phyloP scores from a whole-genome alignment of 2,888 invertebrate species.

The Luperina nickerlii region DNA sequence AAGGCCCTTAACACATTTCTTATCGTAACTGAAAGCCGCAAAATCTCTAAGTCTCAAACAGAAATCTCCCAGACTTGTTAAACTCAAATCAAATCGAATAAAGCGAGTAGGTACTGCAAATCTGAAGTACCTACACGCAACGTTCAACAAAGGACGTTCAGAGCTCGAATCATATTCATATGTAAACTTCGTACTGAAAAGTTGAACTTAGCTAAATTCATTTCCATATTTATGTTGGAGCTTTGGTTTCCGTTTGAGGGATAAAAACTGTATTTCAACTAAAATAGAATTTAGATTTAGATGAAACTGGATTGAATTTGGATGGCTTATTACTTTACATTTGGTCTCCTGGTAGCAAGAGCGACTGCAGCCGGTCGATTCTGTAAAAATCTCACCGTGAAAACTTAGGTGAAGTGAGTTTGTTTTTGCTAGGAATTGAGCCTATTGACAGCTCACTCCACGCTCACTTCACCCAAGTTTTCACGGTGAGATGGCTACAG shows the following conservation, averaged over 20 bases:
- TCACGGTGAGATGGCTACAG: too few relatives aligned
- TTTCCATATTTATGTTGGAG: constrained; percentile 47
- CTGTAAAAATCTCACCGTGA: too few relatives aligned
- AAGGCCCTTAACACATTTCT: neutral
- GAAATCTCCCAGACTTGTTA: neutral
- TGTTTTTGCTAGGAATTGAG: too few relatives aligned
- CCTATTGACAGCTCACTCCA: too few relatives aligned
- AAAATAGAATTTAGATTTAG: neutral
- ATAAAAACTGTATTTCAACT: constrained; percentile 21
- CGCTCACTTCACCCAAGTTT: too few relatives aligned
- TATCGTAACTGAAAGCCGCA: neutral
- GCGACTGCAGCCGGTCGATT: neutral
- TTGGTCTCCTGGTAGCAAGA: neutral
- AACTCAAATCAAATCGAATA: constrained; percentile 32
- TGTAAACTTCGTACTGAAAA: constrained; percentile 52
- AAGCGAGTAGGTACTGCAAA: constrained; percentile 1
- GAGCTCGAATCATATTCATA: constrained; percentile 50
- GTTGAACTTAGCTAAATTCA: constrained; percentile 43
- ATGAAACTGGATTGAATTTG: neutral
- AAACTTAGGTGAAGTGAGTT: too few relatives aligned
- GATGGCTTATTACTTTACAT: neutral
- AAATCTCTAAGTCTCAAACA: neutral
- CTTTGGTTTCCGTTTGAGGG: neutral
- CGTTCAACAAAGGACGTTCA: constrained; percentile 32
- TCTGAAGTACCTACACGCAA: constrained; percentile 22